These are phyloP conservation scores for Sinhomidia bicolor DNA, from an alignment of 2,888 invertebrate species.

Conservation along the genomic window DNA sequence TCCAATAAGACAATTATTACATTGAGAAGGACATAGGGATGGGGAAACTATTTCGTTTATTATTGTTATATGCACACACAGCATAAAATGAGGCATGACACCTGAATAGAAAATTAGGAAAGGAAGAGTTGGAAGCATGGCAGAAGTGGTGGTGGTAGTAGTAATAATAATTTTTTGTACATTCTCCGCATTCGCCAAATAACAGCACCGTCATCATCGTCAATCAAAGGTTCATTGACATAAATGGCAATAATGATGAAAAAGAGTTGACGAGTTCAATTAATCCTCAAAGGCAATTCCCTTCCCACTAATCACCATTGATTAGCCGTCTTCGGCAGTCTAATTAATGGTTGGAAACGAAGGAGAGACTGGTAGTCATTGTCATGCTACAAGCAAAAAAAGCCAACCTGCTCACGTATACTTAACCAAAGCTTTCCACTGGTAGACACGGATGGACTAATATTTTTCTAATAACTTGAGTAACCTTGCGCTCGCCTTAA, in stretches of 20 bases:
- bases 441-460: neutral
- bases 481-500: constrained; percentile 34
- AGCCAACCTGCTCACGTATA: neutral
- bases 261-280: constrained; percentile 76
- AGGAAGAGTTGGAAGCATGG: neutral
- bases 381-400: neutral
- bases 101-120: constrained; percentile 30
- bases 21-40: constrained; percentile 5
- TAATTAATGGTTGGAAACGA: constrained; percentile 73
- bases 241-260: constrained; percentile 49
- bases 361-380: constrained; percentile 18
- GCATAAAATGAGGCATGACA: constrained; percentile 29
- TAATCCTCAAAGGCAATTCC: constrained; percentile 76
- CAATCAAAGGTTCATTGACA: constrained; percentile 60
- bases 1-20: constrained; percentile 17
- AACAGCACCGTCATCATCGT: constrained; percentile 24
- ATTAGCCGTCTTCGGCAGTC: constrained; percentile 74
- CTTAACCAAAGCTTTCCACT: neutral
- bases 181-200: neutral
- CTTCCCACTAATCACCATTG: constrained; percentile 76
- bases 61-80: neutral
- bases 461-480: constrained; percentile 30
- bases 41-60: neutral
- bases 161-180: constrained; percentile 26
- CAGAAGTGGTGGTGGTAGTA: neutral